Evolutionary conservation across 92 coral and sea anemone species (phyloP), one percentile per base, ranked within the genome.

Genomic region (Nematostella vectensis): DNA sequence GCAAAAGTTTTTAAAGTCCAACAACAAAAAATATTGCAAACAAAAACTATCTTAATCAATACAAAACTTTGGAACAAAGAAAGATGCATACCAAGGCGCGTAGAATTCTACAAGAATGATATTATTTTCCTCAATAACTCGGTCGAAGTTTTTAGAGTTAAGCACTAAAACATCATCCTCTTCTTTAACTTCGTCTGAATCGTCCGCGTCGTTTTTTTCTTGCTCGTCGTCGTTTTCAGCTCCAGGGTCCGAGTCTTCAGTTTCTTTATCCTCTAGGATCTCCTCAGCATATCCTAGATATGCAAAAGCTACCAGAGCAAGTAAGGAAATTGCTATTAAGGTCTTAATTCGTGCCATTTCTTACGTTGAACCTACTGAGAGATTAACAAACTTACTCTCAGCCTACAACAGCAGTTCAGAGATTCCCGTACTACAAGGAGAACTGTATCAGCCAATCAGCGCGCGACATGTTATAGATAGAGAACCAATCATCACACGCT

Each of bases 71-170:
- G n/a, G n/a, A n/a, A n/a, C n/a, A n/a, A n/a, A n/a, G n/a, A n/a
- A n/a, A n/a, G n/a, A n/a, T 37, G 74, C 94, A 36, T 70, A 91
- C 98, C 98, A 91, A 8, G 98, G 98, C 11, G 98, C 95, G 64
- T 81, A 91, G 73, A 91, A 91, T 53, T 91, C 98, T 22, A 91
- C 96, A 8, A 91, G 71, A 15, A 85, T 63, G 48, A 80, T 54
- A 29, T 85, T 89, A 17, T 81, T 67, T 13, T 91, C 78, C 25
- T 91, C 80, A 27, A 91, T 64, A 39, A 69, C 74, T 49, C 68
- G 61, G 45, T 91, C 98, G 44, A 91, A 91, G 63, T 80, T 81
- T 60, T 78, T 76, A 29, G 76, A 55, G 25, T 80, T 86, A 40
- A 91, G 50, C 15, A 83, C 89, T 37, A 91, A 69, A 33, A 91